Conservation (phyloP, 2,888 invertebrate species). For the Spialia ferax region DNA sequence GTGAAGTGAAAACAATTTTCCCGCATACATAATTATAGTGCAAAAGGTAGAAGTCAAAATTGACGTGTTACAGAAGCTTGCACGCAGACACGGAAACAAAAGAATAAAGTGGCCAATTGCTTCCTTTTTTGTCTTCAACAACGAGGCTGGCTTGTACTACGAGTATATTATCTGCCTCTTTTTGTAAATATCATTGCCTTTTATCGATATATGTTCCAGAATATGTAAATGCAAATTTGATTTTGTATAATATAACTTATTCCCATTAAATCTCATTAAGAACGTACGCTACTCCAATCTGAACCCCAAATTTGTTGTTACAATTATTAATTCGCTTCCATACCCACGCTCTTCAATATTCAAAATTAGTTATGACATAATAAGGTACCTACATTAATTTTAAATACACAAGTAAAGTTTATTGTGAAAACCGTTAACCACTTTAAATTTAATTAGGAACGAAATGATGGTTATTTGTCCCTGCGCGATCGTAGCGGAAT, state of each 20-base stretch:
- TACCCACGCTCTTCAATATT: conserved; percentile 14
- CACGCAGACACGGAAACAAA: no score
- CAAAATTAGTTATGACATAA: conserved; percentile 28
- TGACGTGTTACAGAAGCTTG: no score
- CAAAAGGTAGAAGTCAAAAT: no score
- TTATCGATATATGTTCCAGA: no score
- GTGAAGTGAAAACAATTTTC: no score
- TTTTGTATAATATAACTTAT: neutral
- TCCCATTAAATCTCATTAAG: neutral
- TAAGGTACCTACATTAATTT: conserved; percentile 29
- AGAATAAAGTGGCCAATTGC: no score
- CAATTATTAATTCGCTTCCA: conserved; percentile 20
- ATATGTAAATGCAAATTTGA: neutral
- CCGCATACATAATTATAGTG: no score
- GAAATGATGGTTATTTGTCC: conserved; percentile 5
- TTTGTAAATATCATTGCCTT: no score
- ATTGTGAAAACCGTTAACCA: conserved; percentile 38
- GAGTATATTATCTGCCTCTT: no score
- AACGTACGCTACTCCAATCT: neutral
- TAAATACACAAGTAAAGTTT: conserved; percentile 1
- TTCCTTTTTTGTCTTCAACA: no score
- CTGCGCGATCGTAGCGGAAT: neutral
- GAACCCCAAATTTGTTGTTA: conserved; percentile 17
- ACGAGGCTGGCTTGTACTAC: no score
- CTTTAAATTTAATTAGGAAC: conserved; percentile 21